Conservation (phyloP, 2,888 invertebrate genomes). For the Chaetoderma sp. region DNA sequence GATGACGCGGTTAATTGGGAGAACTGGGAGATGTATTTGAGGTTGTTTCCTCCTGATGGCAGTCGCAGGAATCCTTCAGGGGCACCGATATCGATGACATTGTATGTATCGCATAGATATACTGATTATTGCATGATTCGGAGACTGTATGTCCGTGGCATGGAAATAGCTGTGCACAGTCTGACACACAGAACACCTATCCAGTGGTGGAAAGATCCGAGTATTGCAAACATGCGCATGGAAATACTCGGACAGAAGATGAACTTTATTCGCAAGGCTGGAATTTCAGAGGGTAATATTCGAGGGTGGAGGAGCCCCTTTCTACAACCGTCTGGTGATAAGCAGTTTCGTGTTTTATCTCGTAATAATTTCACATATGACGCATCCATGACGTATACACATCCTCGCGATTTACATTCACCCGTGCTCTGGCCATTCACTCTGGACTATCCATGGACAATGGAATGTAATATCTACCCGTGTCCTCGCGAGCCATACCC, state of each 20-base stretch:
- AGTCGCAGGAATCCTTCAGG: slow-evolving; percentile 75
- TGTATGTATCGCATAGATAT: slow-evolving; percentile 99
- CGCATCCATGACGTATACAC: slow-evolving; percentile 85
- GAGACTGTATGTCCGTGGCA: not conserved
- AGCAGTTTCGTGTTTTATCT: slow-evolving; percentile 92
- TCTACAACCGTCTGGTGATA: slow-evolving; percentile 87
- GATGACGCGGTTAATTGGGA: slow-evolving; percentile 38
- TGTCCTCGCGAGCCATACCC: slow-evolving; percentile 65
- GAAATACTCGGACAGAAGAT: slow-evolving; percentile 92
- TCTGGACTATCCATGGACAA: slow-evolving; percentile 76
- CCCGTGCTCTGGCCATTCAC: slow-evolving; percentile 93
- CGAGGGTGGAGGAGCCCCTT: slow-evolving; percentile 90
- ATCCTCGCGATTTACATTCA: slow-evolving; percentile 87
- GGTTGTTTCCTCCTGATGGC: slow-evolving; percentile 38
- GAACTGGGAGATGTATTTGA: slow-evolving; percentile 15
- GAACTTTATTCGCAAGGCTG: slow-evolving; percentile 82
- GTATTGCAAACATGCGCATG: slow-evolving; percentile 90
- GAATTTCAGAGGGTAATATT: slow-evolving; percentile 83
- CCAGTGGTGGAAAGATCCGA: slow-evolving; percentile 79
- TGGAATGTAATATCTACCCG: slow-evolving; percentile 60
- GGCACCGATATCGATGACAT: slow-evolving; percentile 86
- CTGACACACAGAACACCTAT: slow-evolving; percentile 71
- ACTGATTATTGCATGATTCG: slow-evolving; percentile 91
- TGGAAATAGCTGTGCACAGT: slow-evolving; percentile 92
- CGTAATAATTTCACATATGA: slow-evolving; percentile 94